Evolutionary conservation across 2,113 vertebrate species (phyloP), one percentile per base, ranked within the genome.

Genomic region (Cololabis saira): DNA sequence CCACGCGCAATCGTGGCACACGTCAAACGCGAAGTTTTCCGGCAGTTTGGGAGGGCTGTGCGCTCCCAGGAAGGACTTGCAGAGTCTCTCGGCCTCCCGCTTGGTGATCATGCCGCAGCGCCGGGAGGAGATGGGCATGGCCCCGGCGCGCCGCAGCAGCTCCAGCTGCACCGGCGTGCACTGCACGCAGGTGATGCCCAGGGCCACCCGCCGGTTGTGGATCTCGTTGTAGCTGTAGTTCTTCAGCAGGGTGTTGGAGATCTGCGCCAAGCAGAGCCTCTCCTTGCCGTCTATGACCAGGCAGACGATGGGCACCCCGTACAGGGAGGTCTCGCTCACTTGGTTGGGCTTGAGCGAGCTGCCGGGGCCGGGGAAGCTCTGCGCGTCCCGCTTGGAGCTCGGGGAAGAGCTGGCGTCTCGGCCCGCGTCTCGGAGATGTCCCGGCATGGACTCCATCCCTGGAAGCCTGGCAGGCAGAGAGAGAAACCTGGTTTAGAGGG

Each of bases 141-240:
- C 95, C 49, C 95, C 95, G 2, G 96, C 96, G 60, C 96, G 92
- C 53, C 96, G 91, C 87, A 97, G 91, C 10, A 97, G 95, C 91
- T 97, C 96, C 88, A 97, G 93, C 87, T 97, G 96, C 1, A 97
- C 96, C 0, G 96, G 96, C 15, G 95, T 97, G 87, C 96, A 97
- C 89, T 97, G 96, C 66, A 97, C 96, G 41, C 96, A 97, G 33
- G 96, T 97, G 90, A 97, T 96, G 70, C 96, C 96, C 83, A 97
- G 73, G 22, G 96, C 96, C 47, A 97, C 96, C 21, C 95, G 92
- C 41, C 95, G 92, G 87, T 96, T 96, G 92, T 97, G 95, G 51
- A 97, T 97, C 88, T 97, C 95, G 90, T 97, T 97, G 92, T 97
- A 97, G 89, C 95, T 97, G 91, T 96, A 97, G 92, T 94, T 95